A percentile compares a stretch with the other conserved stretches of the same genome.
Evolutionary conservation across 2,113 vertebrate species (phyloP).

Genomic region (Lathamus discolor): DNA sequence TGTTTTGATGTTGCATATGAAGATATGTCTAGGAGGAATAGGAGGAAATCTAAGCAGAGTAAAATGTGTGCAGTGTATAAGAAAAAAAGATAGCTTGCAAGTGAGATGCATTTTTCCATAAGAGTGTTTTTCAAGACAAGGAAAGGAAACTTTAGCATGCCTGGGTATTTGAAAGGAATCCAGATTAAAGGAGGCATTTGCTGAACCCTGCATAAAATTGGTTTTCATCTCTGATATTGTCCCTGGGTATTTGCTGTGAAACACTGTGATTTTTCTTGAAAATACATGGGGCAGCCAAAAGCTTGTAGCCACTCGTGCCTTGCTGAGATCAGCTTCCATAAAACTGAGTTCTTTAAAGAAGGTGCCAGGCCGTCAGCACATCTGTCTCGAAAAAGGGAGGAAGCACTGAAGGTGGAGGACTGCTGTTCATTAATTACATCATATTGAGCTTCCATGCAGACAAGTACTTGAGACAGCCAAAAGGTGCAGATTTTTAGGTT

Average conservation of each 20-base stretch:
- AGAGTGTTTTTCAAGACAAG: background rate
- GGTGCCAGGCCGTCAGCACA: slow-evolving; percentile 62
- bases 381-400: slow-evolving; percentile 54
- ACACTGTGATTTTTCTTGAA: background rate
- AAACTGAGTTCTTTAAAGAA: slow-evolving; percentile 60
- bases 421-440: slow-evolving; percentile 66
- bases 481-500: slow-evolving; percentile 63
- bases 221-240: background rate
- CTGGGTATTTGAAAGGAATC: background rate
- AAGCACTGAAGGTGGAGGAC: slow-evolving; percentile 41
- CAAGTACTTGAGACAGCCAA: slow-evolving; percentile 66
- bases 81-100: background rate
- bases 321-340: slow-evolving; percentile 53
- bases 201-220: background rate
- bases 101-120: background rate
- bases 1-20: background rate
- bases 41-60: background rate
- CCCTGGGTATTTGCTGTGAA: background rate
- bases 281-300: background rate
- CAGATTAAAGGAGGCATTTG: background rate
- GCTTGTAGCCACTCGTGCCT: background rate
- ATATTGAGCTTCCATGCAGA: slow-evolving; percentile 65
- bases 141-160: background rate
- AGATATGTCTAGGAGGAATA: background rate
- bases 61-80: background rate